phyloP scores from a whole-genome alignment of 2,888 invertebrate genomes.

The Stegana nigrithorax region DNA sequence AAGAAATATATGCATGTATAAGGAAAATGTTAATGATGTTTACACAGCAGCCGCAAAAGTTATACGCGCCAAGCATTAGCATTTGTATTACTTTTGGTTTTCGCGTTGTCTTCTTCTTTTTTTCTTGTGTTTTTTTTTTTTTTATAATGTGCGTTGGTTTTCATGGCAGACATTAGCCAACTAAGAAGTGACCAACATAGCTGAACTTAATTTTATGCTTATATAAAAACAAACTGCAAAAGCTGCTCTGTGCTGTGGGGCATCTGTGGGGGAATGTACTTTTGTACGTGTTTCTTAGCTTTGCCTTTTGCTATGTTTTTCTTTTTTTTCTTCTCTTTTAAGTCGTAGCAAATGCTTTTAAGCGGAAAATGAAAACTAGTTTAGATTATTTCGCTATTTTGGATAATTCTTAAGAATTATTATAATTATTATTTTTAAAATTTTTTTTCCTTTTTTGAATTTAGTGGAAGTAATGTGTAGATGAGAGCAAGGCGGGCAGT shows the following conservation, averaged over 20 bases:
- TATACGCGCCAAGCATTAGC: no score
- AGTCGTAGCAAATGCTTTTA: not conserved
- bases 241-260: no score
- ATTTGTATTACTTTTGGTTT: no score
- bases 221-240: not conserved
- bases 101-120: no score
- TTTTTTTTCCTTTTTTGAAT: not conserved
- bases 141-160: not conserved
- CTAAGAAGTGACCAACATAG: not conserved
- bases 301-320: no score
- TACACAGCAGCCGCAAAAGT: constrained; percentile 27
- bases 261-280: no score
- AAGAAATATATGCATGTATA: not conserved
- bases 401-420: not conserved
- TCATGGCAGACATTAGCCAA: not conserved
- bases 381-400: constrained; percentile 2
- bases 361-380: constrained; percentile 11
- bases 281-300: no score
- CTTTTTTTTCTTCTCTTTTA: no score
- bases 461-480: not conserved
- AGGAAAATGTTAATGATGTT: constrained; percentile 36
- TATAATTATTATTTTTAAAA: no score
- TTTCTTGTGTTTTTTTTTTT: not conserved
- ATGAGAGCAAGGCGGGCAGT: no score
- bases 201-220: not conserved